A percentile compares a stretch with the other conserved stretches of the same genome.
Evolutionary conservation across 2,888 invertebrate species (phyloP).

Genomic region (Temnothorax unifasciatus): DNA sequence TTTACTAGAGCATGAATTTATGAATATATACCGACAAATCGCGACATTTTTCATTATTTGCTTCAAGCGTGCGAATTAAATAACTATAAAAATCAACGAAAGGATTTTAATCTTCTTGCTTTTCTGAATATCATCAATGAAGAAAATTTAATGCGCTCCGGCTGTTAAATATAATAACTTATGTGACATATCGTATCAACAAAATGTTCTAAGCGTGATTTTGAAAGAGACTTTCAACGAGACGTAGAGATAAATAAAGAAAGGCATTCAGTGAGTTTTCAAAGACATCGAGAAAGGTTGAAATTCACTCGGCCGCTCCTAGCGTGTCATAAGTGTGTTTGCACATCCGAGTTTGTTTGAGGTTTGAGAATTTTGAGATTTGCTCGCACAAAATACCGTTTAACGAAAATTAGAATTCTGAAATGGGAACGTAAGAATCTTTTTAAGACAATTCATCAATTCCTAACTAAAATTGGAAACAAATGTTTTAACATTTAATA

Average conservation of each 20-base stretch:
- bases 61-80: not conserved
- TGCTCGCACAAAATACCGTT: not conserved
- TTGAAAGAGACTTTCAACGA: slow-evolving; percentile 38
- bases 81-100: not conserved
- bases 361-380: too few species aligned
- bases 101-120: not conserved
- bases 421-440: not conserved
- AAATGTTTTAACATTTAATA: too few species aligned
- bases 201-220: not conserved
- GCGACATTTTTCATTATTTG: slow-evolving; percentile 34
- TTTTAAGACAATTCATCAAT: not conserved
- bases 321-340: slow-evolving; percentile 32
- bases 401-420: slow-evolving; percentile 3
- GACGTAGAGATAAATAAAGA: not conserved
- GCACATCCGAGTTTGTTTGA: slow-evolving; percentile 24
- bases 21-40: not conserved
- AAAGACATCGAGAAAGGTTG: slow-evolving; percentile 34
- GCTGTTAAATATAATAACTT: not conserved
- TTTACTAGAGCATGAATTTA: slow-evolving; percentile 24
- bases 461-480: not conserved
- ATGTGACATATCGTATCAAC: not conserved
- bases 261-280: slow-evolving; percentile 31
- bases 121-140: not conserved
- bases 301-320: slow-evolving; percentile 34
- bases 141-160: not conserved